Evolutionary conservation across 2,797 vertebrate species (phyloP).

Genomic region (Smutsia gigantea): DNA sequence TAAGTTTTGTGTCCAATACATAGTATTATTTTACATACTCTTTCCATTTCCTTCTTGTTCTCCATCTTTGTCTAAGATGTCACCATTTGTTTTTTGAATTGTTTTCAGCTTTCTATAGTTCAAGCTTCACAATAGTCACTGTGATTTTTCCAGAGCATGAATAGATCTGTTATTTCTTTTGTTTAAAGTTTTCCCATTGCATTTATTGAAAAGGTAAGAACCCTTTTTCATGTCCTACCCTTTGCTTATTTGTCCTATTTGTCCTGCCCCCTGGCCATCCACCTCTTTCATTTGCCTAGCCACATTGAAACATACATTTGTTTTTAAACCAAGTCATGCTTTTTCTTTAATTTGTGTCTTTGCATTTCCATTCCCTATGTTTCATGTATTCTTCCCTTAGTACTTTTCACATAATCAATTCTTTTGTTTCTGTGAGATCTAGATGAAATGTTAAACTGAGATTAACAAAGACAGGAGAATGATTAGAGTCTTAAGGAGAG

Average conservation of each 20-base stretch:
- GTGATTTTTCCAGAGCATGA: background rate
- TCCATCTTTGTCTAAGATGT: background rate
- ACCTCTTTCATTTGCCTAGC: background rate
- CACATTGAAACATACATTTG: background rate
- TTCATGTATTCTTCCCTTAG: background rate
- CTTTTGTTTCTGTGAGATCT: background rate
- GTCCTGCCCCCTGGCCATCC: too few relatives aligned
- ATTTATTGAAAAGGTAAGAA: background rate
- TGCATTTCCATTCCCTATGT: background rate
- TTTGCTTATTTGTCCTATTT: background rate
- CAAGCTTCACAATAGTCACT: background rate
- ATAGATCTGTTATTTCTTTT: background rate
- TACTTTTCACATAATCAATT: background rate
- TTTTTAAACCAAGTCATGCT: background rate
- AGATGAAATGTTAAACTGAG: background rate
- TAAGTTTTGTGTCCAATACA: background rate
- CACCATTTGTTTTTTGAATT: background rate
- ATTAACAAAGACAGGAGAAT: background rate
- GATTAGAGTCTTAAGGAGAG: background rate
- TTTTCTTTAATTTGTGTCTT: background rate
- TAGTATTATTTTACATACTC: background rate
- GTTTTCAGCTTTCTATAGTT: background rate
- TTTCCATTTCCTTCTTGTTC: background rate
- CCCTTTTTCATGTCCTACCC: rapidly evolving
- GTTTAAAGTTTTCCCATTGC: background rate